Percentiles rank a stretch among this genome's conserved stretches.
phyloP scores from a whole-genome alignment of 2,888 invertebrate genomes.

The Schizaphis graminum region DNA sequence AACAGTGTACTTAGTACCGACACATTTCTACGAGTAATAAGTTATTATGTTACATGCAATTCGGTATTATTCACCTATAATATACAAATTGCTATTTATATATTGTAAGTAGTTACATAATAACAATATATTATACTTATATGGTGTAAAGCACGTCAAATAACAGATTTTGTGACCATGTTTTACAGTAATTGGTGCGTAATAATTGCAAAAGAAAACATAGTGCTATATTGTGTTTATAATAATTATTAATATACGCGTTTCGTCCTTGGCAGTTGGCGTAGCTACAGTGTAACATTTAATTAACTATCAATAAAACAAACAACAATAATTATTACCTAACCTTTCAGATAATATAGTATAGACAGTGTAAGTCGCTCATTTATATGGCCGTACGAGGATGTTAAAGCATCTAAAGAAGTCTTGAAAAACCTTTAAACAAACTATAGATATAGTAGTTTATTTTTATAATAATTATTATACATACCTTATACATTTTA shows the following conservation, averaged over 20 bases:
- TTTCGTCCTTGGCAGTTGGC: neutral
- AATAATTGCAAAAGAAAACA: neutral
- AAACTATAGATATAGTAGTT: neutral
- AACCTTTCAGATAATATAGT: neutral
- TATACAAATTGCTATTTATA: neutral
- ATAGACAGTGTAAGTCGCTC: neutral
- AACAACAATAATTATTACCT: neutral
- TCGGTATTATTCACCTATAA: too few species aligned
- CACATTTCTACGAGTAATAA: too few species aligned
- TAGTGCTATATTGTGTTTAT: neutral
- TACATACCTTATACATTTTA: neutral
- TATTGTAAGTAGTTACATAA: neutral
- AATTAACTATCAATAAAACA: slow-evolving; percentile 31
- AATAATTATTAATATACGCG: neutral
- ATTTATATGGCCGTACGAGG: neutral
- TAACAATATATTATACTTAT: neutral
- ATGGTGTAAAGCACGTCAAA: neutral
- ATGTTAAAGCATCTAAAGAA: neutral
- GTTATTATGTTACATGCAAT: too few species aligned
- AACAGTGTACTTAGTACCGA: too few species aligned
- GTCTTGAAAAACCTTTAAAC: neutral
- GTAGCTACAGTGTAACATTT: neutral
- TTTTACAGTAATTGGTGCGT: neutral
- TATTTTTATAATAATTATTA: neutral
- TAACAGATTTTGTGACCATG: neutral